These are phyloP conservation scores for Caenorhabditis panamensis DNA, from an alignment of 2,888 invertebrate genomes.

Conservation along the genomic window DNA sequence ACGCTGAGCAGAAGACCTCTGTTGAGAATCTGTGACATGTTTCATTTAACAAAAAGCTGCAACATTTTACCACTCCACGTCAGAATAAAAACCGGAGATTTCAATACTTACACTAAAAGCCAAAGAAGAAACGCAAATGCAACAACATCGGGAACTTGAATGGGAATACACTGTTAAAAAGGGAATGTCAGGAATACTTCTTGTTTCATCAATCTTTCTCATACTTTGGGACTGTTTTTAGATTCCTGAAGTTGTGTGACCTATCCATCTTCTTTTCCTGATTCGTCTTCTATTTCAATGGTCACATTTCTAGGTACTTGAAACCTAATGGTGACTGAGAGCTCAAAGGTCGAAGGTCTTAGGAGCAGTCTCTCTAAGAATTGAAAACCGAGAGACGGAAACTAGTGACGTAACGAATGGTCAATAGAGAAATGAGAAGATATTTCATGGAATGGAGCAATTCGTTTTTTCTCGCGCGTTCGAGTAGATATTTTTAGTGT, in stretches of 20 bases:
- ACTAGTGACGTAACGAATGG: slow-evolving; percentile 3
- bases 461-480: not conserved
- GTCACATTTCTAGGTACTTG: too few relatives aligned
- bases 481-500: too few relatives aligned
- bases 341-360: too few relatives aligned
- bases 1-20: slow-evolving; percentile 9
- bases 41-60: slow-evolving; percentile 20
- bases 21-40: slow-evolving; percentile 18
- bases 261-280: slow-evolving; percentile 22
- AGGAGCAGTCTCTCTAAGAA: not conserved
- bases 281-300: not conserved
- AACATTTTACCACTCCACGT: slow-evolving; percentile 1
- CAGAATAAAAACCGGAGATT: too few relatives aligned
- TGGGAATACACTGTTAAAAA: too few relatives aligned
- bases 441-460: not conserved
- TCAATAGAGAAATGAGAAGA: slow-evolving; percentile 7
- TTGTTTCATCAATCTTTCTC: not conserved
- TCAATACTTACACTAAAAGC: not conserved
- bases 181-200: slow-evolving; percentile 33
- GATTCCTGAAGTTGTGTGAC: slow-evolving; percentile 24
- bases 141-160: too few relatives aligned
- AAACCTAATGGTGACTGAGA: too few relatives aligned
- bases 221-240: slow-evolving; percentile 2
- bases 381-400: not conserved
- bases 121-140: not conserved